phyloP scores from a whole-genome alignment of 2,113 vertebrate species.

The Gavia stellata region DNA sequence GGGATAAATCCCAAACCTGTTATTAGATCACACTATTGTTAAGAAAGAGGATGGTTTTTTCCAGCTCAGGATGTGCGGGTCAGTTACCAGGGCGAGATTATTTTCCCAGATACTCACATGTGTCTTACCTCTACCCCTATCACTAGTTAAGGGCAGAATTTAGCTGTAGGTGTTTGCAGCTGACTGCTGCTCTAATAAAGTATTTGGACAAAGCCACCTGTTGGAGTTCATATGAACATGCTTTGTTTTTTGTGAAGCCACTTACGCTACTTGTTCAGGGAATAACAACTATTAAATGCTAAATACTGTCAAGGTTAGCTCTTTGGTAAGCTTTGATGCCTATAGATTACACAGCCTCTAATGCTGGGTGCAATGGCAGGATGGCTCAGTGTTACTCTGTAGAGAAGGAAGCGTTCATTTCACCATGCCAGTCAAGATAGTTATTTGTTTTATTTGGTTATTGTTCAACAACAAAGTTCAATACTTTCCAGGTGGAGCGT shows the following conservation, averaged over 20 bases:
- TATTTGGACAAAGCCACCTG: background rate
- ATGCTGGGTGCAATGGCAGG: background rate
- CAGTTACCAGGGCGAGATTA: background rate
- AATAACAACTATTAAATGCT: background rate
- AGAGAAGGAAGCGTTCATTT: constrained; percentile 55
- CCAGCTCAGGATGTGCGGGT: background rate
- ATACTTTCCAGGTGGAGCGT: constrained; percentile 60
- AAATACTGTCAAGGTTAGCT: background rate
- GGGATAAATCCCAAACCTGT: constrained; percentile 8
- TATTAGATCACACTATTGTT: background rate
- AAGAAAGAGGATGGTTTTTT: background rate
- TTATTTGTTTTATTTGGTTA: constrained; percentile 76
- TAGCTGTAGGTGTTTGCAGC: background rate
- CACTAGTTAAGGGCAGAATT: background rate
- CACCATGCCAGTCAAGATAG: constrained; percentile 55
- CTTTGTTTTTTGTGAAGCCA: background rate
- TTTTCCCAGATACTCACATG: background rate
- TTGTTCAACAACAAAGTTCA: constrained; percentile 71
- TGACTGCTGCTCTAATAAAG: background rate
- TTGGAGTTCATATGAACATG: background rate
- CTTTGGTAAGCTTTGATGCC: background rate
- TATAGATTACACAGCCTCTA: background rate
- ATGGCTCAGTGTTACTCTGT: background rate
- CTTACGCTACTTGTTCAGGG: background rate
- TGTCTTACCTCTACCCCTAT: background rate